Evolutionary conservation across 2,888 invertebrate species (phyloP).

Genomic region (Ptilodon capucinus): DNA sequence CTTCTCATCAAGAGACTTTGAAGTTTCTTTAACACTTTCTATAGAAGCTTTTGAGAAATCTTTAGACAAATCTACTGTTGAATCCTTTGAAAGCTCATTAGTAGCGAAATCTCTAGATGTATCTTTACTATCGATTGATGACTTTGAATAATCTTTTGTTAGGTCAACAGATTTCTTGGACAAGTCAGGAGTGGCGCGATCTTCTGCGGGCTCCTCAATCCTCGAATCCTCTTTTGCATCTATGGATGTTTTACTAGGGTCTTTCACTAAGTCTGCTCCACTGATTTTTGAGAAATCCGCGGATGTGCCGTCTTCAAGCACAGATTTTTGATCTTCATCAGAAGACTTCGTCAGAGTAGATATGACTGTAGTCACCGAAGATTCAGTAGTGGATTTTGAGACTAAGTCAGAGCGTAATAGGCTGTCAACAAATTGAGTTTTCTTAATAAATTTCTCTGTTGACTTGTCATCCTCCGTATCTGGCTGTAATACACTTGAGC

Average conservation of each 20-base stretch:
- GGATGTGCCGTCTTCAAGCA: slow-evolving; percentile 73
- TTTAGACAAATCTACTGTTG: slow-evolving; percentile 73
- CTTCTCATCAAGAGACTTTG: slow-evolving; percentile 74
- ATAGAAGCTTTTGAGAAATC: slow-evolving; percentile 75
- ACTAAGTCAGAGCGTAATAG: slow-evolving; percentile 60
- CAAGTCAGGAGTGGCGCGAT: slow-evolving; percentile 70
- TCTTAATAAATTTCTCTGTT: slow-evolving; percentile 48
- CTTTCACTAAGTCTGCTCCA: slow-evolving; percentile 72
- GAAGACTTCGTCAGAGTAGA: slow-evolving; percentile 75
- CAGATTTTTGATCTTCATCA: slow-evolving; percentile 73
- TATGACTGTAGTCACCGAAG: slow-evolving; percentile 73
- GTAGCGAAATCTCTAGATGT: slow-evolving; percentile 78
- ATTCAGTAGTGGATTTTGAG: slow-evolving; percentile 77
- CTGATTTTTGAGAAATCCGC: slow-evolving; percentile 76
- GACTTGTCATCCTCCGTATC: slow-evolving; percentile 45
- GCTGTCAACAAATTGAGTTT: slow-evolving; percentile 59
- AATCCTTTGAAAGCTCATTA: slow-evolving; percentile 76
- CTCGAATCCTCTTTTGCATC: slow-evolving; percentile 69
- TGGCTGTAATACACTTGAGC: slow-evolving; percentile 38
- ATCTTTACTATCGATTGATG: slow-evolving; percentile 77
- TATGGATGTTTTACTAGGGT: slow-evolving; percentile 70
- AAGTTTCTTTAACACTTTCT: slow-evolving; percentile 74
- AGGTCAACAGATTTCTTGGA: slow-evolving; percentile 75
- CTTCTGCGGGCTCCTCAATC: slow-evolving; percentile 64
- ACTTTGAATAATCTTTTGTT: slow-evolving; percentile 77